These are phyloP conservation scores for Netelia virgata DNA, from an alignment of 2,888 invertebrate genomes.

Conservation along the genomic window DNA sequence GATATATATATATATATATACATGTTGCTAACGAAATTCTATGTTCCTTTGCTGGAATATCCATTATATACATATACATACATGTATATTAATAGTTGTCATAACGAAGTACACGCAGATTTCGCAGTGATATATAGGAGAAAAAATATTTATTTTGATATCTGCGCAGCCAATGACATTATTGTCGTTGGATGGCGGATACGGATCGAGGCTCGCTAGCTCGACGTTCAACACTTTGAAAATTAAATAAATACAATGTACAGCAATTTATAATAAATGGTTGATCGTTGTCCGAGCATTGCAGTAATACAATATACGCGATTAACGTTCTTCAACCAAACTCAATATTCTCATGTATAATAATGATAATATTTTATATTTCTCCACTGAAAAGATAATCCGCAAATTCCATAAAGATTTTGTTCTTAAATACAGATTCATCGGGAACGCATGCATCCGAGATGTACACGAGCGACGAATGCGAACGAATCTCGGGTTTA, in stretches of 20 bases:
- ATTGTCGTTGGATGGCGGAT: conserved; percentile 29
- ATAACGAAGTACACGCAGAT: conserved; percentile 41
- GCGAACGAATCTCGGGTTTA: no score
- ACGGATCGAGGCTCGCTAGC: conserved; percentile 35
- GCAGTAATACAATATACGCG: background rate
- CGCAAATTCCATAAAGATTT: no score
- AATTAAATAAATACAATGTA: conserved; percentile 53
- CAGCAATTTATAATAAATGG: conserved; percentile 63
- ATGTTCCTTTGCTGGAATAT: conserved; percentile 54
- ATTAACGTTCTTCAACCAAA: background rate
- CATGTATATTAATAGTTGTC: conserved; percentile 24
- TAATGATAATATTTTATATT: background rate
- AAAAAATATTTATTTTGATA: conserved; percentile 71
- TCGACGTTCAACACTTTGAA: conserved; percentile 46
- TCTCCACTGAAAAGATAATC: no score
- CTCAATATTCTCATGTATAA: background rate
- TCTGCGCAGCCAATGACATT: conserved; percentile 50
- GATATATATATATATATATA: background rate
- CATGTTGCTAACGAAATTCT: conserved; percentile 29
- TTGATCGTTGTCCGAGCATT: conserved; percentile 55
- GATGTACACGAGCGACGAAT: no score
- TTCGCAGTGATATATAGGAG: conserved; percentile 66
- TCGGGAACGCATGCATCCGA: no score
- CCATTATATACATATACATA: conserved; percentile 44
- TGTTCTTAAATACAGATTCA: no score